Evolutionary conservation across 2,113 vertebrate species (phyloP).

Genomic region (Canis aureus): DNA sequence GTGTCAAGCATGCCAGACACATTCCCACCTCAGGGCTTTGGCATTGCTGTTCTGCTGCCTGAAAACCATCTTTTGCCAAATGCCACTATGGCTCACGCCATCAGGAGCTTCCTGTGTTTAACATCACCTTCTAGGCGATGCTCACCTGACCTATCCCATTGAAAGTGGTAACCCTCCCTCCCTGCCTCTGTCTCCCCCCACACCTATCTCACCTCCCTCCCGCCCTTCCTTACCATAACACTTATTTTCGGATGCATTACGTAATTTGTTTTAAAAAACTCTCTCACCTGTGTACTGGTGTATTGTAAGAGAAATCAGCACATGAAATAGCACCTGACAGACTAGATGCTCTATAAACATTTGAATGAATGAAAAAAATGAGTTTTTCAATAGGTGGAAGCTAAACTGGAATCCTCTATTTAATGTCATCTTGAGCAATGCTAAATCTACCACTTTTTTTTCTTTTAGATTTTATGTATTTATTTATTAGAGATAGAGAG

Average conservation of each 20-base stretch:
- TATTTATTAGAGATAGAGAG: too few relatives aligned
- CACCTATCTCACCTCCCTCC: rapidly evolving
- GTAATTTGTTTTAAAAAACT: not conserved
- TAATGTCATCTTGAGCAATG: not conserved
- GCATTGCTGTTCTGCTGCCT: not conserved
- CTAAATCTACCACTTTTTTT: not conserved
- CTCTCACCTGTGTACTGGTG: not conserved
- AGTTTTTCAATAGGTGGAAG: not conserved
- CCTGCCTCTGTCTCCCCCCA: rapidly evolving
- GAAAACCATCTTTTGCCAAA: not conserved
- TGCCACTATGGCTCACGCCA: not conserved
- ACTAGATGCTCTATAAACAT: not conserved
- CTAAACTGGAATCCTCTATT: not conserved
- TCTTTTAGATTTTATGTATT: too few relatives aligned
- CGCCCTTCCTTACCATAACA: too few relatives aligned
- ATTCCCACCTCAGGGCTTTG: not conserved
- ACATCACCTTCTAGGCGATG: not conserved
- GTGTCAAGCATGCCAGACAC: rapidly evolving
- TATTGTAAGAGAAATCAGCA: not conserved
- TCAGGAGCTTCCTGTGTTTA: rapidly evolving
- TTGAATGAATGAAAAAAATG: too few relatives aligned
- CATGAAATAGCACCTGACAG: rapidly evolving
- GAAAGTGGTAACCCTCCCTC: rapidly evolving
- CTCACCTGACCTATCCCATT: not conserved
- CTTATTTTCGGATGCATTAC: not conserved